Conservation (phyloP, 2,888 invertebrate genomes). For the Epirrita christyi region DNA sequence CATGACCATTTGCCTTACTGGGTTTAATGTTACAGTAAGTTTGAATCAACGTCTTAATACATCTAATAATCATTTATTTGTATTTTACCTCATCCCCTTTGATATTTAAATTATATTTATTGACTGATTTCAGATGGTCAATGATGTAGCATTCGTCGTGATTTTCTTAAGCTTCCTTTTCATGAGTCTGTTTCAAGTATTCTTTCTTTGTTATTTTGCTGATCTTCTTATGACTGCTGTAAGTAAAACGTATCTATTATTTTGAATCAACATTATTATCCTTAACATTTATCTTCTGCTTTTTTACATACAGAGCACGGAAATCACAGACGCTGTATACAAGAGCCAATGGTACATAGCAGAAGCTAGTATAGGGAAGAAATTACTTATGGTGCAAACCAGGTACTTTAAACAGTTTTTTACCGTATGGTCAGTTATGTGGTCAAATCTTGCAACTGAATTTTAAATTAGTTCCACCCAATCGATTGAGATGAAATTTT, state of each 20-base stretch:
- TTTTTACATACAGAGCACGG: constrained; percentile 51
- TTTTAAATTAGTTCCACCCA: too few species aligned
- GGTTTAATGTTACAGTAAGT: constrained; percentile 63
- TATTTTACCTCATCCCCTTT: not conserved
- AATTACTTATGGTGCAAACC: constrained; percentile 51
- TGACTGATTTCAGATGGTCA: constrained; percentile 58
- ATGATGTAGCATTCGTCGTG: constrained; percentile 46
- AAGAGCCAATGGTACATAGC: constrained; percentile 58
- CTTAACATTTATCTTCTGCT: not conserved
- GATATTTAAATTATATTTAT: not conserved
- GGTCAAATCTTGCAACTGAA: too few species aligned
- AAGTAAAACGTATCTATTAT: constrained; percentile 33
- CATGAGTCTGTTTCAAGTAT: constrained; percentile 60
- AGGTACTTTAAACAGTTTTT: constrained; percentile 47
- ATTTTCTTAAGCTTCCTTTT: constrained; percentile 57
- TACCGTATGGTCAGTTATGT: too few species aligned
- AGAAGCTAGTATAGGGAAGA: constrained; percentile 46
- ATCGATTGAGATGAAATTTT: too few species aligned
- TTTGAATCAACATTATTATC: not conserved
- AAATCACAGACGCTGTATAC: constrained; percentile 57
- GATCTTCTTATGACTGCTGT: constrained; percentile 64
- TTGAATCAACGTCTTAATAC: not conserved
- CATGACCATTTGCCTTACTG: constrained; percentile 60
- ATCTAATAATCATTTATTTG: not conserved
- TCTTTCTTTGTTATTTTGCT: constrained; percentile 64